Evolutionary conservation across 2,113 vertebrate species (phyloP), one percentile per base, ranked within the genome.

Genomic region (Grammomys dolichurus): DNA sequence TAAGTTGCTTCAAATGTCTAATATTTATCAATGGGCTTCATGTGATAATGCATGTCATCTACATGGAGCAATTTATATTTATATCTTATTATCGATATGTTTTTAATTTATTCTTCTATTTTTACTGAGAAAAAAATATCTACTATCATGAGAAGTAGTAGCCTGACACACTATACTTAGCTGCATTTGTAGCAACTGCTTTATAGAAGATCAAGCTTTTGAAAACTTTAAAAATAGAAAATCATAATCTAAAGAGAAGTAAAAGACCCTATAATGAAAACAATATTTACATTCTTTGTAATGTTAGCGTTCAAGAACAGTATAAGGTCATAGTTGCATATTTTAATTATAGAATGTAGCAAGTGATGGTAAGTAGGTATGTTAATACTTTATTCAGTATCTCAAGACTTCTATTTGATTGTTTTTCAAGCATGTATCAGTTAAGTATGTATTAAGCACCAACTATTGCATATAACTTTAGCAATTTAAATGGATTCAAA

Each of bases 301-400:
- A 84, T 60, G 51, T 84, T 96, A 91, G 43, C 76, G 82, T 82
- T 73, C n/a, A 63, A 88, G 40, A 84, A 65, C 8, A 76, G 28
- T 82, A 40, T 58, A 91, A 60, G 12, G 67, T 88, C 17, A 77
- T 84, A 75, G 43, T 89, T 88, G 26, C 60, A 89, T 54, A 85
- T 89, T 70, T 33, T 91, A 84, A 70, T 89, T 82, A 13, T 48
- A 84, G 17, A 88, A 89, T 54, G 14, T 84, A 63, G 20, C 26
- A 70, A 46, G 46, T 85, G 54, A 94, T 40, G 51, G 28, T 48
- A 54, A 92, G 60, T 56, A 88, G 16, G 7, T 20, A 85, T 82
- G 78, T 91, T 84, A 84, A 84, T 87, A 1, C 60, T 77, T 82
- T 91, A 56, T 26, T 60, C 40, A 51, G 28, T 73, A 26, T 92